Percentiles rank a stretch among this genome's conserved stretches.
Conservation (phyloP, 2,888 invertebrate species). For the Stenolophus ochropezus region DNA sequence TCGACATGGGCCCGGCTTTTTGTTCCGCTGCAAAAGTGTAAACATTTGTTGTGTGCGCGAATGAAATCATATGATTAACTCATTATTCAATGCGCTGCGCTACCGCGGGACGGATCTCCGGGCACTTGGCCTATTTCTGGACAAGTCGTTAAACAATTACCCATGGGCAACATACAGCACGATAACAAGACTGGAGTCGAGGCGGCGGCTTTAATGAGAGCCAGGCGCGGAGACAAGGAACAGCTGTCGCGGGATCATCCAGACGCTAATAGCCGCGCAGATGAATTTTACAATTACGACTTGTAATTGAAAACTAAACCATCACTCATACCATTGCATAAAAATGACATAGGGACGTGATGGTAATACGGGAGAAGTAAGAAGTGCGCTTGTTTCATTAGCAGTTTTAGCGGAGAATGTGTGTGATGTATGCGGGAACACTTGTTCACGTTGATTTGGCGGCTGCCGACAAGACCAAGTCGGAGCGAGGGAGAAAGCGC, state of each 20-base stretch:
- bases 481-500: background rate
- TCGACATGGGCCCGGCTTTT: background rate
- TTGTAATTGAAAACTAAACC: conserved; percentile 22
- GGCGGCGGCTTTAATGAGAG: conserved; percentile 10
- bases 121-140: conserved; percentile 33
- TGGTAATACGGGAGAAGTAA: background rate
- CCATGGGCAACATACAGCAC: conserved; percentile 55
- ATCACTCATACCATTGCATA: background rate
- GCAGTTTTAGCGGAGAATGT: background rate
- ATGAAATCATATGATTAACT: background rate
- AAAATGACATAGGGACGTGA: background rate
- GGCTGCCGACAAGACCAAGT: conserved; percentile 27
- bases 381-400: background rate
- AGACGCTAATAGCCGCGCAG: background rate
- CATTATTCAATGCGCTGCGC: background rate
- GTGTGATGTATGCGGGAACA: conserved; percentile 35
- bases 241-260: conserved; percentile 35
- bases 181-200: conserved; percentile 36
- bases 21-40: conserved; percentile 10
- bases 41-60: conserved; percentile 2
- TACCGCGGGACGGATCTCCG: too few relatives aligned
- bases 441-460: conserved; percentile 43
- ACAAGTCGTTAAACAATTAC: conserved; percentile 58
- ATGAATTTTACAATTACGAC: conserved; percentile 31
- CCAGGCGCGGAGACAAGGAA: background rate